These are phyloP conservation scores for Cnemophilus loriae DNA, from an alignment of 2,113 vertebrate genomes.

Conservation along the genomic window DNA sequence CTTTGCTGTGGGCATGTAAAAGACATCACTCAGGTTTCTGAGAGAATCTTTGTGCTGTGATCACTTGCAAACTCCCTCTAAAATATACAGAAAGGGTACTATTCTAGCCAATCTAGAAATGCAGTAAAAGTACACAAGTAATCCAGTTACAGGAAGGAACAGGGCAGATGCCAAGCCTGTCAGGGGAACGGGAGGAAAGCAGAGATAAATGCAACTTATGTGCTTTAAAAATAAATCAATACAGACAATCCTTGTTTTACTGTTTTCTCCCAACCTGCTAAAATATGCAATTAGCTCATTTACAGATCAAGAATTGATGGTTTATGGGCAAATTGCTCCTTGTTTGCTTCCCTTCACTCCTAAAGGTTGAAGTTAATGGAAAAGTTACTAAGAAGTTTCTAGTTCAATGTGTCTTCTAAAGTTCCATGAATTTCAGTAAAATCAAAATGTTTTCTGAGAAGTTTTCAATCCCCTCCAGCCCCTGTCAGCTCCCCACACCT, in stretches of 20 bases:
- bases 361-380: constrained; percentile 15
- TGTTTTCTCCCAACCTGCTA: neutral
- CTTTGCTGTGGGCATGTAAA: neutral
- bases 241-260: constrained; percentile 22
- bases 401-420: neutral
- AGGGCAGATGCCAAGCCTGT: constrained; percentile 22
- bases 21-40: neutral
- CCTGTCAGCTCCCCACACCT: constrained; percentile 18
- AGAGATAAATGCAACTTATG: constrained; percentile 11
- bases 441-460: constrained; percentile 37
- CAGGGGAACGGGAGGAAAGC: neutral
- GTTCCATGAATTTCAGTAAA: neutral
- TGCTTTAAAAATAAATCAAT: constrained; percentile 38
- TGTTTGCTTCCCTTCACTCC: neutral
- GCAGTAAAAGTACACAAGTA: neutral
- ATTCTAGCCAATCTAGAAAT: neutral
- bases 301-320: neutral
- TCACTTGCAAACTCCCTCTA: neutral
- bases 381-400: neutral
- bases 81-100: neutral
- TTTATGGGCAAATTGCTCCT: neutral
- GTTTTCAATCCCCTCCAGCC: constrained; percentile 26
- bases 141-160: constrained; percentile 42
- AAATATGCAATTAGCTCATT: constrained; percentile 15
- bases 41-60: neutral